Evolutionary conservation across 2,113 vertebrate species (phyloP), one percentile per base, ranked within the genome.

Genomic region (Taxidea taxus): DNA sequence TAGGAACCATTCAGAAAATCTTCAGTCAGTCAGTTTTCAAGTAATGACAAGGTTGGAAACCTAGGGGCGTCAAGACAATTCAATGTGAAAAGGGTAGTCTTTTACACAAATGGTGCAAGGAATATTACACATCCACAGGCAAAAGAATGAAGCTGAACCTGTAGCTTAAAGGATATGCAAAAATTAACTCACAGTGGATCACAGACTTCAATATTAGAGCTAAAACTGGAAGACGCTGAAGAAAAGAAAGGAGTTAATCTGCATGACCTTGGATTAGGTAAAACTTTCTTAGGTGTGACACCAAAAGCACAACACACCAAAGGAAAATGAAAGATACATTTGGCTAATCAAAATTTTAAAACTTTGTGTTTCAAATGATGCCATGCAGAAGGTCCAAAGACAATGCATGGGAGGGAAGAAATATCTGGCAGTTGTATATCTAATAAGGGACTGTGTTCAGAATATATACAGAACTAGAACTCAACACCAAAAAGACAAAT

Each of bases 181-280:
- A 94, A 84, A 78, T 54, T 87, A 56, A 87, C 37, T 96, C 29
- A 88, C 83, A 83, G 49, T 74, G 6, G 34, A 49, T 49, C 66
- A 44, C 14, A 82, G 58, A 70, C 13, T 54, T 94, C 42, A 42
- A 64, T 74, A 47, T 42, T 49, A 91, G 44, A 94, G 23, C 11
- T 25, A 86, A 94, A 92, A 72, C 44, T 27, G 4, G 49, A 84
- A 56, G 51, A 91, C 27, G 47, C n/a, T 34, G 62, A 86, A 70
- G 39, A 88, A 96, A 94, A 74, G 37, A 47, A 27, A 89, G 15
- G 20, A 87, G 49, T 82, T 75, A 68, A 82, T 93, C 64, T 90
- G 81, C 27, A 70, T 77, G 72, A 95, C 64, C 42, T 84, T 85
- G 58, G 47, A 74, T 92, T 97, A 74, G 80, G 86, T 86, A 90